phyloP scores from a whole-genome alignment of 2,113 vertebrate species.

The Hippopotamus amphibius region DNA sequence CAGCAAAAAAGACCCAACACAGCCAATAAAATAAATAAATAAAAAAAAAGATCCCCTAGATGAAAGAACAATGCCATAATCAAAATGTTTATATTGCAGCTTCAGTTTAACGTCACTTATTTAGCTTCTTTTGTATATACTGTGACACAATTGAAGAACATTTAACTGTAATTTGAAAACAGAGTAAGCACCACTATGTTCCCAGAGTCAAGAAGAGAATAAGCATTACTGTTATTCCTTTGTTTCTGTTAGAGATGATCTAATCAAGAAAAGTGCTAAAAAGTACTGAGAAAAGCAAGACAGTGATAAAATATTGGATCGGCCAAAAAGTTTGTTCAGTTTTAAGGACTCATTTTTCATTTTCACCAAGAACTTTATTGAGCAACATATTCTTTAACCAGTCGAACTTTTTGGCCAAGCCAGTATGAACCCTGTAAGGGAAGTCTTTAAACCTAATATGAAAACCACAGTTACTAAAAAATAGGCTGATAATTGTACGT shows the following conservation, averaged over 20 bases:
- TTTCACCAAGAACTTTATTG: no score
- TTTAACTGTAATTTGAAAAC: constrained; percentile 57
- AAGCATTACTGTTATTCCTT: background rate
- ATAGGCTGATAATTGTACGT: background rate
- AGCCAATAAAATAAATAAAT: no score
- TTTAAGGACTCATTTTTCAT: no score
- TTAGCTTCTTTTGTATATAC: constrained; percentile 24
- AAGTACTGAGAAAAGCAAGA: background rate
- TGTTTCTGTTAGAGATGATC: background rate
- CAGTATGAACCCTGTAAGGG: background rate
- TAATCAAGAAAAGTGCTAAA: background rate
- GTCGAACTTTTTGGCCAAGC: no score
- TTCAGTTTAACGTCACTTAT: background rate
- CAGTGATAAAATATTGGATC: background rate
- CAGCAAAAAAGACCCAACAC: no score
- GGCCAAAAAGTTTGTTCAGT: no score
- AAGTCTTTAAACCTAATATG: background rate
- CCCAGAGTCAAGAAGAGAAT: background rate
- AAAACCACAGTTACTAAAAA: background rate
- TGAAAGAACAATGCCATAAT: background rate
- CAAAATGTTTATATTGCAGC: constrained; percentile 37
- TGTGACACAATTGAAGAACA: background rate
- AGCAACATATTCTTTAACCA: no score
- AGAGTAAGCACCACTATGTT: background rate
- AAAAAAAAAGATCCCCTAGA: background rate